Evolutionary conservation across 1,140 invertebrate species (phyloP), one percentile per base, ranked within the genome.

Genomic region (Drosophila setifemur): DNA sequence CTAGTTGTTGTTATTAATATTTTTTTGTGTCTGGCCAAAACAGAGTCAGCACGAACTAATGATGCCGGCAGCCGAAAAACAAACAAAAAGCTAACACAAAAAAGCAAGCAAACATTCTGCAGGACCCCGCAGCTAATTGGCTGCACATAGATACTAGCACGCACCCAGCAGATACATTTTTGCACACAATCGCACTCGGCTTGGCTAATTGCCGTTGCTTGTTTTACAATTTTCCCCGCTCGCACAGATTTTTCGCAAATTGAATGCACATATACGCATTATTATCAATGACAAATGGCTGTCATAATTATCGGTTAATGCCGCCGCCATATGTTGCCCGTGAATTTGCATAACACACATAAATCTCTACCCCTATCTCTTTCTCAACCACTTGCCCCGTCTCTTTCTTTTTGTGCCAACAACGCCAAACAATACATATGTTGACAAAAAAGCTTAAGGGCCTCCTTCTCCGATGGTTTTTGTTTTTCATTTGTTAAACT

Each of bases 271-370:
- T 37, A 58, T 37, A 58, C 48, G 40, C 53, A 75, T 75, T 79
- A 75, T 72, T 78, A 63, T 72, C 49, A 72, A 69, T 81, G 82
- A 86, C 72, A 86, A 81, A 86, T 86, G 55, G 53, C 31, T 69
- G 81, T 68, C 81, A 76, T 86, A 81, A 86, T 86, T 86, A 86
- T 86, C 82, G 75, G 81, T 86, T 81, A 86, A 86, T 86, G 33
- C 54, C 58, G 66, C 43, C 40, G 70, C 76, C 79, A 83, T 83
- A 85, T 86, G 79, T 72, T 78, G 23, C 25, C 49, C 33, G 45
- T n/a, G 29, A 39, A 86, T 83, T 83, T 85, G 79, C 74, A 83
- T 82, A 85, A 55, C 44, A 60, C 42, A 50, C 6, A 33, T 60
- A 31, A 16, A 40, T 29, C 31, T 18, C 16, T 1, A 14, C 21